Conservation (phyloP, 1,140 invertebrate species). For the Drosophila neocordata region DNA sequence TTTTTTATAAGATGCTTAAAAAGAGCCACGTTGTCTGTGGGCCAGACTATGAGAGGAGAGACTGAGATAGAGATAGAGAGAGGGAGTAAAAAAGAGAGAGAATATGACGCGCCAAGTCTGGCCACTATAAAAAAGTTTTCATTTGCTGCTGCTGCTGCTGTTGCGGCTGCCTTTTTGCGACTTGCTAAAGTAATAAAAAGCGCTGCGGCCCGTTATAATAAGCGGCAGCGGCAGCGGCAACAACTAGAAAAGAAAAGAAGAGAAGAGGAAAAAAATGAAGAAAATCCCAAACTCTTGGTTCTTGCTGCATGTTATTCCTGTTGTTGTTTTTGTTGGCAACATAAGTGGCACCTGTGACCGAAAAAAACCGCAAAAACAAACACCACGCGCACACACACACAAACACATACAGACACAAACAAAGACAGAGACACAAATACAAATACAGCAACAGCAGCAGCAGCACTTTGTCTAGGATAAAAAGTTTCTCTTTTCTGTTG, state of each 20-base stretch:
- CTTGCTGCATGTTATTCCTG: neutral
- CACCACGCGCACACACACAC: conserved; percentile 30
- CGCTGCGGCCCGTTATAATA: conserved; percentile 20
- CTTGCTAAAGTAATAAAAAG: conserved; percentile 20
- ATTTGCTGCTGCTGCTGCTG: conserved; percentile 13
- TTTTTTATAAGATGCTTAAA: conserved; percentile 16
- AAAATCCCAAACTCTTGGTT: neutral
- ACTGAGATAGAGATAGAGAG: neutral
- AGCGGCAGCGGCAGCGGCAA: conserved; percentile 18
- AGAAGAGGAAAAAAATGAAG: neutral
- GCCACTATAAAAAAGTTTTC: conserved; percentile 22
- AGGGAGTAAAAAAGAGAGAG: neutral
- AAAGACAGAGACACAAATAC: conserved; percentile 3
- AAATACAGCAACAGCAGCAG: conserved; percentile 1
- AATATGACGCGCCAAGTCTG: conserved; percentile 13
- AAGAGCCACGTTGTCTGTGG: conserved; percentile 9
- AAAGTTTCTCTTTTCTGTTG: neutral
- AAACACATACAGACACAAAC: conserved; percentile 12
- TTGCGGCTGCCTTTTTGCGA: neutral
- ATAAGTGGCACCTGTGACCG: conserved; percentile 21
- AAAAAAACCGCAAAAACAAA: conserved; percentile 56
- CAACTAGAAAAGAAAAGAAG: conserved; percentile 1
- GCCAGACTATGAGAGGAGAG: neutral
- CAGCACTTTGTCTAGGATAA: conserved; percentile 12
- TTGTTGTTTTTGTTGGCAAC: conserved; percentile 7